Evolutionary conservation across 1,140 invertebrate genomes (phyloP), one percentile per base, ranked within the genome.

Genomic region (Macrobrachium rosenbergii): DNA sequence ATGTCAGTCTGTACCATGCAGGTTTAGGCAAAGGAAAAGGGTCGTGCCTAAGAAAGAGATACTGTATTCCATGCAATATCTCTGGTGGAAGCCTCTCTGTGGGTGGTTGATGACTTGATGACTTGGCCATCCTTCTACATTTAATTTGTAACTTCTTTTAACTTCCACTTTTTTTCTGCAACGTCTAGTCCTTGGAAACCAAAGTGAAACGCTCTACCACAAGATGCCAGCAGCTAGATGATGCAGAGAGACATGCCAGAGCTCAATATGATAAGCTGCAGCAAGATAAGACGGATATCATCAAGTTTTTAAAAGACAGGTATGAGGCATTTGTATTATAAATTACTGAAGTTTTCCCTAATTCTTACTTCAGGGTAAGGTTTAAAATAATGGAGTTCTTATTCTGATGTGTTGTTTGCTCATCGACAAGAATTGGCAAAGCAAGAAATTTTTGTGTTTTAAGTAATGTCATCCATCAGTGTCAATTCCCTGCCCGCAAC

Each of bases 201-300:
- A 86, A 89, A 64, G n/a, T 89, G 45, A 69, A 59, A 28, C 72
- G 83, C 0, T 64, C 79, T 11, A 75, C 73, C 12, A 80, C 69
- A 10, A 28, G 84, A 17, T 87, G 88, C 62, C 63, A 87, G 10
- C 79, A 82, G 21, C 80, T 89, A 80, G 88, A 87, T 63, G 88
- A 82, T 10, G 88, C 88, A 14, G 88, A 89, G 75, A 77, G 43
- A 3, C 83, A 89, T 67, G 88, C 88, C 19, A 69, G 88, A 45
- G 23, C 75, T 5, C 84, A 87, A 72, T 85, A 89, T 58, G 83
- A 89, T 23, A 73, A 82, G 63, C 80, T 89, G 2, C 83, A 82
- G 72, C 43, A 67, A 12, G 88, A 89, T 23, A 89, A 89, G 73
- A 87, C 82, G 7, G 88, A 89, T n/a, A 79, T 89, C 60, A 89